A percentile compares a stretch with the other conserved stretches of the same genome.
Conservation (phyloP, 2,888 invertebrate genomes). For the Drosophila helvetica region DNA sequence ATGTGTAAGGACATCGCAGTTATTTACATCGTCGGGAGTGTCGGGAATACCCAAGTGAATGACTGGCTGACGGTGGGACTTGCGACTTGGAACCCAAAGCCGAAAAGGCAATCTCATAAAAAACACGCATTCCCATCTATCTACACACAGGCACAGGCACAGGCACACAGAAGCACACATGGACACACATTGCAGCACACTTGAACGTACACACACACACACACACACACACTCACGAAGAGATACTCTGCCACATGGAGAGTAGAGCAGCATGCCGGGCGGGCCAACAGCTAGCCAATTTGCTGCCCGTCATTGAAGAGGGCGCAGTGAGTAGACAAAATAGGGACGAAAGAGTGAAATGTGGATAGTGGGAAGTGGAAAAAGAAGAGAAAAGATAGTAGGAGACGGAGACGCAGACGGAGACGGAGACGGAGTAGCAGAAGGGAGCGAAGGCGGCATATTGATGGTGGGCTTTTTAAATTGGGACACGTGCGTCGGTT, state of each 20-base stretch:
- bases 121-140: conserved; percentile 43
- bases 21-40: background rate
- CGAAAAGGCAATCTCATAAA: conserved; percentile 43
- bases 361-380: background rate
- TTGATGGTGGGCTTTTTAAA: conserved; percentile 57
- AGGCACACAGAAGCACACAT: conserved; percentile 17
- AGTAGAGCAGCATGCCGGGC: conserved; percentile 37
- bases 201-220: background rate
- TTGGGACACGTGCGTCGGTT: conserved; percentile 68
- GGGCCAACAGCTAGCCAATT: conserved; percentile 33
- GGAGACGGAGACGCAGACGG: background rate
- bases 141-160: conserved; percentile 9
- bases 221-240: background rate
- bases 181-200: conserved; percentile 25
- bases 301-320: conserved; percentile 32
- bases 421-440: background rate
- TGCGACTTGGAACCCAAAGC: conserved; percentile 40
- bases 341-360: conserved; percentile 23
- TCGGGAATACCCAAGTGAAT: background rate
- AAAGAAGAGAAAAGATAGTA: background rate
- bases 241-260: background rate
- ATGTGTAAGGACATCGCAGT: conserved; percentile 1
- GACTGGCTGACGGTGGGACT: conserved; percentile 7
- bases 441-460: conserved; percentile 15
- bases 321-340: conserved; percentile 20